Base-by-base conservation (phyloP, 2,888 invertebrate genomes). In the Timandra comae region DNA sequence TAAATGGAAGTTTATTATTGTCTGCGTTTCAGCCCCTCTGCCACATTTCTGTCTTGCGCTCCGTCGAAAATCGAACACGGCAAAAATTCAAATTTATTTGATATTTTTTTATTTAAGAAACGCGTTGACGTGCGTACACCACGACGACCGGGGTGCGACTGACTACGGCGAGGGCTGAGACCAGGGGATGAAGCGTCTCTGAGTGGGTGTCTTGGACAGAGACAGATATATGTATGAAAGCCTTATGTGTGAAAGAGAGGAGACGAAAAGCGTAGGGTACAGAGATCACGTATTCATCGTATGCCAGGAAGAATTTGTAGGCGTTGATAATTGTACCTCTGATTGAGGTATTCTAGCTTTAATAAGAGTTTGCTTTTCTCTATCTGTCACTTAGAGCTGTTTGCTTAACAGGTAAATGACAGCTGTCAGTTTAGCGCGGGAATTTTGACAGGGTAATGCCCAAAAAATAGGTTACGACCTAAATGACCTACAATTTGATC, bases 81-180 rank as follows among this genome's bases (percentile, higher is more conserved):
- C 20, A 35, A n/a, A n/a, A n/a, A n/a, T n/a, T n/a, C n/a, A n/a
- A n/a, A 5, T 12, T 30, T 19, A 21, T 24, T 7, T 37, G 25
- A 12, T 21, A 26, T 3, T n/a, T n/a, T n/a, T n/a, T n/a, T n/a
- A 16, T 19, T 19, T 23, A 30, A 3, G 24, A 29, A 25, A 12
- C 3, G 22, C 6, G 10, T 26, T 12, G 25, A 26, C 9, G 12
- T 70, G 66, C 52, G 56, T 59, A 51, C 43, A 30, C 38, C 28
- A 38, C 27, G 38, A 39, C 61, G 54, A 33, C 64, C 30, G 50
- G 66, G 71, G 63, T 65, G 40, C 64, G 56, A 78, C 80, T 75
- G 67, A 76, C 75, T 78, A 68, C 69, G 66, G 70, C 68, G 68
- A 70, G 76, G 81, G 71, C 64, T 75, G 66, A 60, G n/a, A 66